Evolutionary conservation across 2,113 vertebrate genomes (phyloP), one percentile per base, ranked within the genome.

Genomic region (Alces alces): DNA sequence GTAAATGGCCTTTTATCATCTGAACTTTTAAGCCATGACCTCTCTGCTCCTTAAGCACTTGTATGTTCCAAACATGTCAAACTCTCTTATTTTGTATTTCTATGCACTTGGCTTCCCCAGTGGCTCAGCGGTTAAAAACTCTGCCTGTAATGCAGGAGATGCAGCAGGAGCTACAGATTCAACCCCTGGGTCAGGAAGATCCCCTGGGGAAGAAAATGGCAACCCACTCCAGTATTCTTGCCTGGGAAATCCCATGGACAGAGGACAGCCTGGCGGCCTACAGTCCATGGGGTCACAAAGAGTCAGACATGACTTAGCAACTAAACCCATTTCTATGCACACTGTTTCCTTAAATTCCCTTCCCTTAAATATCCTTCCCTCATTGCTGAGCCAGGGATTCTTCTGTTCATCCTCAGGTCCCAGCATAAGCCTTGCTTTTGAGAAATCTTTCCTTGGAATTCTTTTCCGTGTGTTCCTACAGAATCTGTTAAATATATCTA

Each of bases 151-250:
- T 39, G 19, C 66, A 70, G 10, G 19, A 70, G n/a, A 39, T 39
- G n/a, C 0, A 0, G 19, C 66, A 23, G n/a, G 2, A 70, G 19
- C 2, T 36, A 23, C n/a, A 70, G n/a, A 39, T 70, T 70, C 2
- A 2, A 70, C 39, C 19, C 19, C n/a, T 12, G 19, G 10, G n/a
- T 70, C 66, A 39, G 19, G 19, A 70, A 70, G 66, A 70, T 70
- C 5, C 66, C 66, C n/a, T 39, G n/a, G n/a, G n/a, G n/a, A 70
- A 39, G 66, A 23, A 70, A 70, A 39, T 6, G 66, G 66, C n/a
- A 39, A 70, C n/a, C 21, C 66, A 39, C 66, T 39, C 66, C 66
- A 39, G 19, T 39, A 70, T 39, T 70, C n/a, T 70, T 70, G n/a
- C n/a, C 66, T 70, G 66, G 66, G 66, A 70, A 70, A 70, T 39